Evolutionary conservation across 1,140 invertebrate genomes (phyloP).

Genomic region (Drosophila sturtevanti): DNA sequence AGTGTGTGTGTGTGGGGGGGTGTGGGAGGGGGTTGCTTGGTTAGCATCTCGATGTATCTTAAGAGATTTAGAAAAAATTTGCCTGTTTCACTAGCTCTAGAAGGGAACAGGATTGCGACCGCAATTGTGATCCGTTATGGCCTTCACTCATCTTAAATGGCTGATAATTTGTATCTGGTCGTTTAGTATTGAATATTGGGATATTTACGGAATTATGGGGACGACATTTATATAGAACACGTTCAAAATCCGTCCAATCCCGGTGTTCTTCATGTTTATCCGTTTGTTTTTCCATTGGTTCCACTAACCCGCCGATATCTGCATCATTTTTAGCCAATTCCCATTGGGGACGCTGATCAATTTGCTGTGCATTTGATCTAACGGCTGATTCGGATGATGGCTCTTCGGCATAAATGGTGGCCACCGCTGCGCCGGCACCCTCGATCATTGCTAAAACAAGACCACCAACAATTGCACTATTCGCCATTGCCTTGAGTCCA

Average conservation of each 20-base stretch:
- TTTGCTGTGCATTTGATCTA: not conserved
- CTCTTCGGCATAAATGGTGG: constrained; percentile 61
- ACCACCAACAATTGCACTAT: constrained; percentile 63
- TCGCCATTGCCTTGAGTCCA: constrained; percentile 65
- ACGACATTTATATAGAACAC: constrained; percentile 48
- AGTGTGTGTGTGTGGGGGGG: too few species aligned
- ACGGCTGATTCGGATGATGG: not conserved
- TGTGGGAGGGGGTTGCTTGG: too few species aligned
- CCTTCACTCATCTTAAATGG: not conserved
- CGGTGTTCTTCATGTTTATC: not conserved
- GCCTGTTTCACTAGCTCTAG: constrained; percentile 51
- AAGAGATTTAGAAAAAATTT: constrained; percentile 36
- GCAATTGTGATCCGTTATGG: constrained; percentile 5
- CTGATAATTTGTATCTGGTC: not conserved
- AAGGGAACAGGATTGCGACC: constrained; percentile 31
- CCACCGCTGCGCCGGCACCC: constrained; percentile 56
- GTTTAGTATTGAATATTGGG: not conserved
- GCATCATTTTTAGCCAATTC: constrained; percentile 11
- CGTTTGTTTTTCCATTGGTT: too few species aligned
- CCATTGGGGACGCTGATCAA: constrained; percentile 42
- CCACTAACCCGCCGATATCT: too few species aligned
- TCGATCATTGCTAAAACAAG: constrained; percentile 64
- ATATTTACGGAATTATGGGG: not conserved
- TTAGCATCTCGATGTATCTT: not conserved
- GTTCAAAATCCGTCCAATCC: constrained; percentile 36